phyloP scores from a whole-genome alignment of 2,113 vertebrate species.

The Anser brachyrhynchus region DNA sequence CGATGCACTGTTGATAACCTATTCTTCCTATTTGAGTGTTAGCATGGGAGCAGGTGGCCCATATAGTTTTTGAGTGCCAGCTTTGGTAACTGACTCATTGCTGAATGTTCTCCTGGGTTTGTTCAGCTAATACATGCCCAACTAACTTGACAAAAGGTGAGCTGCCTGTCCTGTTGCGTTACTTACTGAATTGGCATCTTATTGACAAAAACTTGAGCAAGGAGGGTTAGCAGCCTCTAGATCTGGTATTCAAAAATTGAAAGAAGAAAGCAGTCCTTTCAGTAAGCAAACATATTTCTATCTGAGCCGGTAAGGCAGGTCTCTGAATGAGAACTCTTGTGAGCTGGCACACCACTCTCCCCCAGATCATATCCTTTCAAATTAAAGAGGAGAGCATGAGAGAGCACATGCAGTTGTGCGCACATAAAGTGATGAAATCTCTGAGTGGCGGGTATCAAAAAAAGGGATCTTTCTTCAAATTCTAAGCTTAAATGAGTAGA shows the following conservation, averaged over 20 bases:
- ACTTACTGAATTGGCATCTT: neutral
- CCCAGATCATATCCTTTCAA: neutral
- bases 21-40: neutral
- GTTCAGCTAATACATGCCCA: neutral
- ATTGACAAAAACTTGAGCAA: neutral
- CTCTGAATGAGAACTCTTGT: neutral
- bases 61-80: neutral
- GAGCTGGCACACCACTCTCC: neutral
- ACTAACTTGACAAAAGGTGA: neutral
- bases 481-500: neutral
- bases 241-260: neutral
- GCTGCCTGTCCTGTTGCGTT: neutral
- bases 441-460: rapidly evolving
- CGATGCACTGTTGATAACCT: neutral
- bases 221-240: neutral
- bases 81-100: neutral
- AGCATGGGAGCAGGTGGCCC: neutral
- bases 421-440: neutral
- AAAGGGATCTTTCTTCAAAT: neutral
- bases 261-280: neutral
- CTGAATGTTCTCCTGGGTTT: neutral
- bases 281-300: neutral
- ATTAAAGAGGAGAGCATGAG: neutral
- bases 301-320: neutral
- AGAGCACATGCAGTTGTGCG: neutral